Evolutionary conservation across 2,797 vertebrate genomes (phyloP).

Genomic region (Helicolenus hilgendorfi): DNA sequence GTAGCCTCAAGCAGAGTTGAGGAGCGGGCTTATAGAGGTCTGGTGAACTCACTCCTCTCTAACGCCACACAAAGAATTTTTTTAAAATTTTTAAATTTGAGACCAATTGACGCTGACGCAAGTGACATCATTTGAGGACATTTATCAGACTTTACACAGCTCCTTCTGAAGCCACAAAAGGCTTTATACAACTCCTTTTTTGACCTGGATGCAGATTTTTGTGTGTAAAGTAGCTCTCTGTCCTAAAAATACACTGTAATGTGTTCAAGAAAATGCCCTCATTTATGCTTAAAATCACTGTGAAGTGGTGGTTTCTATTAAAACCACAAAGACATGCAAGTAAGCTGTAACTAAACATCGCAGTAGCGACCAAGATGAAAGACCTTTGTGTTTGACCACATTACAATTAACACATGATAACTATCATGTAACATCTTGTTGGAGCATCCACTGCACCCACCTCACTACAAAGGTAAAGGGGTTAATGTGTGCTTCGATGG

Average conservation of each 20-base stretch:
- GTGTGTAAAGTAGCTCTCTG: neutral
- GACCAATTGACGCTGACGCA: neutral
- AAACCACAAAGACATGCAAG: neutral
- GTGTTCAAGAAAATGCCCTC: neutral
- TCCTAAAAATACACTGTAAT: neutral
- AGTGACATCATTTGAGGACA: neutral
- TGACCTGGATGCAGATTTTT: neutral
- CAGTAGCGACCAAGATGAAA: neutral
- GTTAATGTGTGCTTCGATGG: conserved; percentile 26
- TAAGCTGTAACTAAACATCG: neutral
- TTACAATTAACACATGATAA: neutral
- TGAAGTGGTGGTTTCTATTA: neutral
- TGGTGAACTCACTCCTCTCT: neutral
- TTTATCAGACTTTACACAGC: neutral
- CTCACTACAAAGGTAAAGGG: conserved; percentile 7
- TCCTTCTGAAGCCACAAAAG: neutral
- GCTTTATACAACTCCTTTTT: neutral
- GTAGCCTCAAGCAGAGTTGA: neutral
- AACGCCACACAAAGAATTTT: neutral
- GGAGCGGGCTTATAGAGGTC: no score
- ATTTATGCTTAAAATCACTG: neutral
- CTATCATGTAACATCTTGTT: neutral
- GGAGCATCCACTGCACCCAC: neutral
- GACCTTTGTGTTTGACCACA: neutral
- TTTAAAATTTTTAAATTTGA: neutral